Evolutionary conservation across 1,140 invertebrate species (phyloP), one percentile per base, ranked within the genome.

Genomic region (Ephestia elutella): DNA sequence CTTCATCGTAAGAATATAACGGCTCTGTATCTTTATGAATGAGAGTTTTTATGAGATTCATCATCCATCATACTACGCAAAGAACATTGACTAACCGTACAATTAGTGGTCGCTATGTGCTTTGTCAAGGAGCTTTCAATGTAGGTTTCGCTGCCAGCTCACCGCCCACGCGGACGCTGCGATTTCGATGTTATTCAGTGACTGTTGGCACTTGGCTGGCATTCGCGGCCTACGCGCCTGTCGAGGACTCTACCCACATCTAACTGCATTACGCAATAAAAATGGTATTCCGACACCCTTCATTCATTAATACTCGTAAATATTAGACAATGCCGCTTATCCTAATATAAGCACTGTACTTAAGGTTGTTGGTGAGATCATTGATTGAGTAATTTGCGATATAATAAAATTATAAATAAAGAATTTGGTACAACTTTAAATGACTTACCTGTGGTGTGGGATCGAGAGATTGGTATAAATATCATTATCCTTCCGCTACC

Each of bases 201-300:
- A 66, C 28, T 65, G 70, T 60, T 65, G 68, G 63, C 70, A 63
- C 62, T 73, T 60, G 49, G 58, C 62, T 73, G 69, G 59, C 66
- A 63, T 54, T 62, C 56, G 57, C 73, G 54, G 49, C 83, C 80
- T 65, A 86, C 80, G 70, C 57, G 65, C 54, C 63, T 60, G 57
- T 51, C 68, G 68, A 82, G 75, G 75, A 73, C 76, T 79, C 79
- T 61, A 62, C 82, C 81, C 74, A 83, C 80, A 30, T 30, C 53
- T 60, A 44, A 30, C 20, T 54, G 54, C 60, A 63, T 81, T 82
- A 75, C 76, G 68, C 72, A 83, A 82, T 69, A 11, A 44, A 49
- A 57, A 59, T 61, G 64, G 59, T 51, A 66, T 78, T 75, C 80
- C 66, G 80, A 79, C 62, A 63, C 35, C 54, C 32, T 54, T 60